These are phyloP conservation scores for Orientallactaga bullata DNA, from an alignment of 2,113 vertebrate genomes.

Conservation along the genomic window DNA sequence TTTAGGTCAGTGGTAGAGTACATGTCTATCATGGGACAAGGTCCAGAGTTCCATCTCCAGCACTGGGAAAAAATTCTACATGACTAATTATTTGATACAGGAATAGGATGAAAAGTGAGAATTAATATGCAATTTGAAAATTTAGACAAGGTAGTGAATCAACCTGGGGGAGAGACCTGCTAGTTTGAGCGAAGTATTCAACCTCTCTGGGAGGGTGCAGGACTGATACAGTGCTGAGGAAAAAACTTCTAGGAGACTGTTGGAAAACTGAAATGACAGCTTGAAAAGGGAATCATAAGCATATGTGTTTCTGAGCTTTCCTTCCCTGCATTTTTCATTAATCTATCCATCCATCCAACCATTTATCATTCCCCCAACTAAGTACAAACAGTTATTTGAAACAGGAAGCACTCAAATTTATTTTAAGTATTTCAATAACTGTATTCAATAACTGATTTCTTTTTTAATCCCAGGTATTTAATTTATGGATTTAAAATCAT, in stretches of 20 bases:
- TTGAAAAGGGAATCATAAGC: not conserved
- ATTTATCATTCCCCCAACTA: not conserved
- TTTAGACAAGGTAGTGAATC: not conserved
- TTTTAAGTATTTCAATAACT: conserved; percentile 42
- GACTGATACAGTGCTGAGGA: not conserved
- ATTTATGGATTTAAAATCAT: conserved; percentile 33
- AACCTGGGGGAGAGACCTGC: not conserved
- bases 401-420: conserved; percentile 6
- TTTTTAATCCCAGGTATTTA: conserved; percentile 18
- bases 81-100: conserved; percentile 33
- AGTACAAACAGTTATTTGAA: conserved; percentile 14
- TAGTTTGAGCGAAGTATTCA: not conserved
- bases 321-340: not conserved
- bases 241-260: not conserved
- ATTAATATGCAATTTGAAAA: conserved; percentile 25
- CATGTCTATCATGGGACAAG: not conserved
- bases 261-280: conserved; percentile 27
- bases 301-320: conserved; percentile 1
- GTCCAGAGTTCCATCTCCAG: not conserved
- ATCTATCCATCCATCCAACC: not conserved
- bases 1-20: not conserved
- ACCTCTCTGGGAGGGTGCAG: not conserved
- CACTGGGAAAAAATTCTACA: not conserved
- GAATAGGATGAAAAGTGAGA: not conserved
- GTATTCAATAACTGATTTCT: conserved; percentile 41